These are phyloP conservation scores for Tenthredo notha DNA, from an alignment of 2,888 invertebrate species.

Conservation along the genomic window DNA sequence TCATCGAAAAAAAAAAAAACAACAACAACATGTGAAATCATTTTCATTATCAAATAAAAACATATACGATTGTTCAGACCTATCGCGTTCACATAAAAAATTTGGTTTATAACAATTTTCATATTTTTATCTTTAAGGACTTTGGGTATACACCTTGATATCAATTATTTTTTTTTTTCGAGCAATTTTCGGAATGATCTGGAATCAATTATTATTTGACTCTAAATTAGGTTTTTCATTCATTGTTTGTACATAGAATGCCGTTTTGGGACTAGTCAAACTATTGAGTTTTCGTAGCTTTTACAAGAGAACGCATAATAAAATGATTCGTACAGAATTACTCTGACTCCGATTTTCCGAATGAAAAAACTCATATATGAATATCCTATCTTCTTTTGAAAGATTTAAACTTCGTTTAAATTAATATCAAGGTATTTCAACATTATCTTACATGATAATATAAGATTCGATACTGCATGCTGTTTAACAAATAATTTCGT, in stretches of 20 bases:
- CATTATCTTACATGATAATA: background rate
- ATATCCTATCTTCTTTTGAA: background rate
- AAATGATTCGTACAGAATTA: background rate
- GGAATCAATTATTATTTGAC: background rate
- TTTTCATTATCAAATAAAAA: background rate
- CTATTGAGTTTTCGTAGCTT: background rate
- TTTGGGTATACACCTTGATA: background rate
- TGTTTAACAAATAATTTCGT: background rate
- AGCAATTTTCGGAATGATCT: background rate
- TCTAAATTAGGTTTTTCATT: background rate
- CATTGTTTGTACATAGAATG: background rate
- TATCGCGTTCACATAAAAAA: background rate
- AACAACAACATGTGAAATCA: background rate
- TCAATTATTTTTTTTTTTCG: background rate
- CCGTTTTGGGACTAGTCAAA: background rate
- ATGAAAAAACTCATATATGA: no score
- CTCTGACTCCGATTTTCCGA: background rate
- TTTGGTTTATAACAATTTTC: background rate
- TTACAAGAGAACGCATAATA: background rate
- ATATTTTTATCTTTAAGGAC: background rate
- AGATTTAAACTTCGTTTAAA: background rate
- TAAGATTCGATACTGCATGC: background rate
- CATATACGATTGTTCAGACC: background rate
- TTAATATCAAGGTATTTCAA: background rate
- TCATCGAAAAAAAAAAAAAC: background rate